Evolutionary conservation across 2,797 vertebrate genomes (phyloP).

Genomic region (Orestias chungarensis): DNA sequence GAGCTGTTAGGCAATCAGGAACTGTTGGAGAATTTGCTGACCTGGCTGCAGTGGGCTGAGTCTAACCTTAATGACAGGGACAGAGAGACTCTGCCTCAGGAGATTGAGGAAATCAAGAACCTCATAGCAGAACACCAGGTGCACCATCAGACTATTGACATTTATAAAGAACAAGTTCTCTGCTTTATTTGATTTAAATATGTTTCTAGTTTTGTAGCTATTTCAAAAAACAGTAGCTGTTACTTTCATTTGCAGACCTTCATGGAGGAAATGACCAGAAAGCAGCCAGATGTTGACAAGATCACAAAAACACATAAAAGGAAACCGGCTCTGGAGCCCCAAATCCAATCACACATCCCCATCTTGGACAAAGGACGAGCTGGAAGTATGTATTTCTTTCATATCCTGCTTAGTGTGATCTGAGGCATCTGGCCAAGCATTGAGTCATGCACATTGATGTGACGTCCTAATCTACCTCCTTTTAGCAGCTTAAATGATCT

Average conservation of each 20-base stretch:
- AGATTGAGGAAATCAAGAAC: conserved; percentile 93
- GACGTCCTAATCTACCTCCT: conserved; percentile 51
- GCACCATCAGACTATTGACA: neutral
- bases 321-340: conserved; percentile 87
- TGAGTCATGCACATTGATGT: conserved; percentile 56
- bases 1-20: conserved; percentile 91
- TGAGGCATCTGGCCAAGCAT: conserved; percentile 61
- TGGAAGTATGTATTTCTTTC: conserved; percentile 84
- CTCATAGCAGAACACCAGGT: conserved; percentile 98
- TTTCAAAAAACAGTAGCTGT: conserved; percentile 8
- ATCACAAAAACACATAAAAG: conserved; percentile 98
- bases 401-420: conserved; percentile 42
- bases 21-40: conserved; percentile 90
- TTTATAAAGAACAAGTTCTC: no score
- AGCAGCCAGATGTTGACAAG: conserved; percentile 98
- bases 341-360: conserved; percentile 96
- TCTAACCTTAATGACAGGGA: conserved; percentile 91
- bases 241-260: conserved; percentile 82
- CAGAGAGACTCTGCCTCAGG: conserved; percentile 90
- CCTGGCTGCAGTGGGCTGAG: conserved; percentile 97
- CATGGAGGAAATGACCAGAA: conserved; percentile 99
- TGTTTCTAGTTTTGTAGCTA: neutral
- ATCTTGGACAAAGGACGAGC: conserved; percentile 90
- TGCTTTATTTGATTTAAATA: neutral
- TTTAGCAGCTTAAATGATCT: conserved; percentile 68